Conservation (phyloP, 64 coral and sea anemone species). For the Catalaphyllia jardinei region DNA sequence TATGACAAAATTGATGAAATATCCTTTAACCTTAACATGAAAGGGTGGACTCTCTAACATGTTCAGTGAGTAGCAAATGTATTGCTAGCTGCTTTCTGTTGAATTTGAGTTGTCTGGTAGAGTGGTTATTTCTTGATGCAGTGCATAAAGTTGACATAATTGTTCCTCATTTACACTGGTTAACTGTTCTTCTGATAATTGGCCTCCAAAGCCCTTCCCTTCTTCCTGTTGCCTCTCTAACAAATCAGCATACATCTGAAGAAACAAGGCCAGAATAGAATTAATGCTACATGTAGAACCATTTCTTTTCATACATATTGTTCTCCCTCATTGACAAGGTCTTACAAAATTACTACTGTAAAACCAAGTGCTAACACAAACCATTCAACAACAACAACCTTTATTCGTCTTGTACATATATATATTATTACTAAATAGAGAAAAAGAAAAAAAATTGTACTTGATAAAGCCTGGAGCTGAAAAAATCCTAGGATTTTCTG, state of each 20-base stretch:
- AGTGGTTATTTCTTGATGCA: constrained; percentile 60
- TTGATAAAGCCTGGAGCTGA: no score
- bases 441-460: no score
- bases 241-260: constrained; percentile 71
- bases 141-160: constrained; percentile 40
- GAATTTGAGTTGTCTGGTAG: neutral
- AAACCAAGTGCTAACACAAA: no score
- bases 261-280: no score
- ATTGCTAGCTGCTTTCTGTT: neutral
- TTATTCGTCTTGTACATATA: no score
- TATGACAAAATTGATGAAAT: neutral
- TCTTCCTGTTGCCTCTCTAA: constrained; percentile 36
- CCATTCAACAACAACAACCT: no score
- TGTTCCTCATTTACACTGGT: constrained; percentile 36
- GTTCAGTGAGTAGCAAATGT: neutral
- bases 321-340: no score
- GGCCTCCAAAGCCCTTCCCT: constrained; percentile 33
- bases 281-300: no score
- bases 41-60: neutral
- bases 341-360: neutral
- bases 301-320: no score
- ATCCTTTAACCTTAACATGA: neutral
- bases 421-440: no score
- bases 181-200: constrained; percentile 36
- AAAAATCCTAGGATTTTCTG: no score